phyloP scores from a whole-genome alignment of 2,113 vertebrate genomes.

The Oryzias javanicus region DNA sequence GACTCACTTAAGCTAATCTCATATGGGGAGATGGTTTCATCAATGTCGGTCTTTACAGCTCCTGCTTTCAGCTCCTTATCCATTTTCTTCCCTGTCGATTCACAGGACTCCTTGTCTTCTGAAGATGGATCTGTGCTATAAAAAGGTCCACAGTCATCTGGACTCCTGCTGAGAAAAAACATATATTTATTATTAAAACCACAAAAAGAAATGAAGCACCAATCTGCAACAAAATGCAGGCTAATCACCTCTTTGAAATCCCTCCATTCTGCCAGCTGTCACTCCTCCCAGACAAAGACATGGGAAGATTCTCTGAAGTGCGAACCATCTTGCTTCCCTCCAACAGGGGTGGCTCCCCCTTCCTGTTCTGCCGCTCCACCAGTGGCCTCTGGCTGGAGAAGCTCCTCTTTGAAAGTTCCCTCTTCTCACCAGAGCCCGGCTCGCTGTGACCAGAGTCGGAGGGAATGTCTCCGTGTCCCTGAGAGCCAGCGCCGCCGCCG shows the following conservation, averaged over 20 bases:
- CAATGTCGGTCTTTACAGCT: slow-evolving; percentile 79
- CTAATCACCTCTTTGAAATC: slow-evolving; percentile 83
- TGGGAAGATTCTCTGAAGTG: slow-evolving; percentile 72
- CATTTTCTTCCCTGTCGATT: slow-evolving; percentile 77
- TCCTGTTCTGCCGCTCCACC: slow-evolving; percentile 91
- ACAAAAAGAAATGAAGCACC: neutral
- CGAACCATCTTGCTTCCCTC: slow-evolving; percentile 81
- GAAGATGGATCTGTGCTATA: slow-evolving; percentile 82
- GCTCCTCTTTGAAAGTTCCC: slow-evolving; percentile 93
- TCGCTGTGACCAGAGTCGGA: slow-evolving; percentile 77
- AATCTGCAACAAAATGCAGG: neutral
- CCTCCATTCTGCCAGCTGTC: slow-evolving; percentile 88
- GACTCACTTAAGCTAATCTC: slow-evolving; percentile 89
- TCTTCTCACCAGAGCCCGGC: slow-evolving; percentile 83
- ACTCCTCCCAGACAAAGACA: slow-evolving; percentile 75
- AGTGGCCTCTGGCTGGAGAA: slow-evolving; percentile 96
- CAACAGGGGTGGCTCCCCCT: slow-evolving; percentile 83
- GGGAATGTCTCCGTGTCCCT: slow-evolving; percentile 72
- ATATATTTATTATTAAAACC: neutral
- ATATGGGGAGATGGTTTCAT: slow-evolving; percentile 84
- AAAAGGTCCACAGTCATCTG: slow-evolving; percentile 82
- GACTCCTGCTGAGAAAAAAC: slow-evolving; percentile 63
- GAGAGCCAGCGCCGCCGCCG: slow-evolving; percentile 42
- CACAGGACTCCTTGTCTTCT: slow-evolving; percentile 70
- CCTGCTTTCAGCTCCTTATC: slow-evolving; percentile 84